A percentile compares a stretch with the other conserved stretches of the same genome.
These are phyloP conservation scores for Strigamia maritima DNA, from an alignment of 2,888 invertebrate species.

Conservation along the genomic window DNA sequence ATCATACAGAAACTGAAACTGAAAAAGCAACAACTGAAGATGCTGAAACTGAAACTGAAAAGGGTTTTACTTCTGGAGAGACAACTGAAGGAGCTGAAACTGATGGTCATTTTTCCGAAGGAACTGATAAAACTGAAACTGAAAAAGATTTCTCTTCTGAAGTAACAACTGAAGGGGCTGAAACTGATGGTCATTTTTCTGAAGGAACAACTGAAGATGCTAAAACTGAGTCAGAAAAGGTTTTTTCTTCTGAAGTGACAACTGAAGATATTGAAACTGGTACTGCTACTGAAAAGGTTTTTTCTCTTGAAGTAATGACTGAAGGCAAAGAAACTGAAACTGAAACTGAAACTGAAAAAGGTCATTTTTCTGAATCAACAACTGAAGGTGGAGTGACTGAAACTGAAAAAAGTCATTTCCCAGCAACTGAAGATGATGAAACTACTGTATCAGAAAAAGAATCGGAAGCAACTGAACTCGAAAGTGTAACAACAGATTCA, in stretches of 20 bases:
- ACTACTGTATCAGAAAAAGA: not conserved
- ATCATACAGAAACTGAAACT: too few species aligned
- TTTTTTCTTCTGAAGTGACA: not conserved
- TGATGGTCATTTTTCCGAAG: not conserved
- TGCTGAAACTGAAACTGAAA: not conserved
- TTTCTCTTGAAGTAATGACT: not conserved
- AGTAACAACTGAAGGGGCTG: not conserved
- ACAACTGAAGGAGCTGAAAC: not conserved
- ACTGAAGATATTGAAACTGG: not conserved
- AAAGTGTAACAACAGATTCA: not conserved
- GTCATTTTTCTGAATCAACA: not conserved
- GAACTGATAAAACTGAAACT: slow-evolving; percentile 39
- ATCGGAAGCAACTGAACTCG: not conserved
- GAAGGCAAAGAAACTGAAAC: slow-evolving; percentile 31
- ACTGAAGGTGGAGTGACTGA: not conserved
- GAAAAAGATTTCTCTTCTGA: not conserved
- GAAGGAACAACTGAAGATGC: not conserved
- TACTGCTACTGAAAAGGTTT: not conserved
- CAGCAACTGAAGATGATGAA: not conserved
- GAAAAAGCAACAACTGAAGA: too few species aligned
- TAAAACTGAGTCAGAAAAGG: not conserved
- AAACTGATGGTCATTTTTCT: not conserved
- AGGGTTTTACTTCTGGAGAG: not conserved
- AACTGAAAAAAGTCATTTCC: not conserved
- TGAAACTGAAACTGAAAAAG: not conserved